Percentiles rank a stretch among this genome's conserved stretches.
Conservation (phyloP, 2,888 invertebrate species). For the Abscondita cerata region DNA sequence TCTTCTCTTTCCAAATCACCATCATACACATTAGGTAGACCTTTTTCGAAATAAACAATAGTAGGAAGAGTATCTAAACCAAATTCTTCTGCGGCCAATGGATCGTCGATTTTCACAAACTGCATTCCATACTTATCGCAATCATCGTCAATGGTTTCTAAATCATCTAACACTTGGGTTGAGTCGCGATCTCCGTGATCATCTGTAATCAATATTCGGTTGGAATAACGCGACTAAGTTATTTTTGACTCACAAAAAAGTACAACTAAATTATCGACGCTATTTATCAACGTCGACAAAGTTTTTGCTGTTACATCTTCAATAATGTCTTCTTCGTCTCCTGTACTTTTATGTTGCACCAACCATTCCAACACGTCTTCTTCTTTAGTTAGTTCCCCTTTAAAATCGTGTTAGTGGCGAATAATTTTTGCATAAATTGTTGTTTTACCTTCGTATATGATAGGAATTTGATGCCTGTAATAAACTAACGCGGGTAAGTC, state of each 20-base stretch:
- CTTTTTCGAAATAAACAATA: constrained; percentile 92
- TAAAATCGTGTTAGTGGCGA: background rate
- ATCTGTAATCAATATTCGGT: constrained; percentile 59
- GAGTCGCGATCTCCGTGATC: constrained; percentile 90
- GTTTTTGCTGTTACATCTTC: constrained; percentile 94
- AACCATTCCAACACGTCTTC: constrained; percentile 94
- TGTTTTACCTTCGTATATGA: constrained; percentile 88
- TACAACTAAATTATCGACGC: constrained; percentile 90
- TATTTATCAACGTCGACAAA: constrained; percentile 84
- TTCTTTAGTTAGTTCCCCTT: constrained; percentile 87
- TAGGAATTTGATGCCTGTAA: constrained; percentile 92
- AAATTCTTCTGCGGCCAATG: constrained; percentile 81
- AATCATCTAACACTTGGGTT: constrained; percentile 81
- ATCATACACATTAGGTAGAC: constrained; percentile 91
- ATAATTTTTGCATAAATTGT: no score
- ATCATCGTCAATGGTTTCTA: constrained; percentile 94
- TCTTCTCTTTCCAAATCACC: constrained; percentile 90
- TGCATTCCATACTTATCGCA: constrained; percentile 92
- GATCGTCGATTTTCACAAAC: constrained; percentile 91
- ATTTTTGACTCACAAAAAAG: constrained; percentile 78
- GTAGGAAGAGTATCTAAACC: constrained; percentile 84
- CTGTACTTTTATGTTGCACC: constrained; percentile 90
- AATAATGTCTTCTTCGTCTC: constrained; percentile 92
- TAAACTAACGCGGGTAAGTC: constrained; percentile 88
- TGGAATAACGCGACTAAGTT: background rate